Evolutionary conservation across 2,797 vertebrate genomes (phyloP).

Genomic region (Silurus lanzhouensis): DNA sequence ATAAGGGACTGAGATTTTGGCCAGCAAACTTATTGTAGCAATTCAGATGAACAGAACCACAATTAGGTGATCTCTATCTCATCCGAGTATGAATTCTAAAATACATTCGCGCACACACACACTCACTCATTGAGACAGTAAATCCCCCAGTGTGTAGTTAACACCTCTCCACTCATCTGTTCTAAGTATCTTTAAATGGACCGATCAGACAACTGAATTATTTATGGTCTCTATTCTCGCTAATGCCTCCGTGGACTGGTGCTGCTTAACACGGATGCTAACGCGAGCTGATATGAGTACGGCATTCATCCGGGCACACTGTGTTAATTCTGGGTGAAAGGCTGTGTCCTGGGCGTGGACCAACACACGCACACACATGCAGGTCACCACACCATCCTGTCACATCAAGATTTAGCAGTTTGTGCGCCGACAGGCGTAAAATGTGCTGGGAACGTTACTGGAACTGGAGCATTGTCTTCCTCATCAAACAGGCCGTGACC

Average conservation of each 20-base stretch:
- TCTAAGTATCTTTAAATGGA: constrained; percentile 44
- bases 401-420: constrained; percentile 31
- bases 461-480: constrained; percentile 65
- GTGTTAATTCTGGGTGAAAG: constrained; percentile 69
- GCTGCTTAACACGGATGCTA: constrained; percentile 32
- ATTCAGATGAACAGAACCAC: constrained; percentile 16
- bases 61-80: constrained; percentile 25
- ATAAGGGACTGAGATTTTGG: constrained; percentile 26
- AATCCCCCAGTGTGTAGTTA: constrained; percentile 36
- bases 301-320: constrained; percentile 37
- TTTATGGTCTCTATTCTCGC: constrained; percentile 33
- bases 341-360: constrained; percentile 67
- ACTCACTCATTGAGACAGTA: not conserved
- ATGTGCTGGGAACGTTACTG: constrained; percentile 72
- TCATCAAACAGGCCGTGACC: constrained; percentile 18
- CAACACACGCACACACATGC: constrained; percentile 59
- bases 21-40: constrained; percentile 17
- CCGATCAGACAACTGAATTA: constrained; percentile 26
- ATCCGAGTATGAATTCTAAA: constrained; percentile 12
- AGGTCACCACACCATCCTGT: constrained; percentile 16
- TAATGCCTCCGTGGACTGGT: constrained; percentile 15
- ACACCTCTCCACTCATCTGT: constrained; percentile 30
- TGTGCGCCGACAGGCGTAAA: constrained; percentile 74
- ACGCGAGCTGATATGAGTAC: constrained; percentile 23
- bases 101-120: not conserved